Evolutionary conservation across 1,140 invertebrate species (phyloP), one percentile per base, ranked within the genome.

Genomic region (Hormaphis cornu): DNA sequence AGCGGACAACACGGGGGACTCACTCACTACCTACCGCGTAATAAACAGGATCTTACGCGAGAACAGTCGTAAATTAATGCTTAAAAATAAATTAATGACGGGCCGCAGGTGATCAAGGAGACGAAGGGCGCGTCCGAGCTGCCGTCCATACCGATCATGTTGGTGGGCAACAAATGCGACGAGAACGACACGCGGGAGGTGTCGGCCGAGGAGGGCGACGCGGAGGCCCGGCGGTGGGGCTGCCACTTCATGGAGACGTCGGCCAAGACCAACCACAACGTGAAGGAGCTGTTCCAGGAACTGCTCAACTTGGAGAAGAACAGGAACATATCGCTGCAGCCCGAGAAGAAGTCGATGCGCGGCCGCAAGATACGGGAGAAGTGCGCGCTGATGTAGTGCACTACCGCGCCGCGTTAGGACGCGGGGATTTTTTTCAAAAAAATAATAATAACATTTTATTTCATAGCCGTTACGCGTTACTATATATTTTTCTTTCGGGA

Each of bases 221-320:
- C 88, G 3, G 87, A 97, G 74, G 92, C 95, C 3, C 86, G 87
- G 69, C 82, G 85, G 48, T 98, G 95, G 93, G 88, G 90, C 69
- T 95, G 95, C 76, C 94, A 91, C 69, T 98, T 96, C 78, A 91
- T 99, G 85, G 97, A 99, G 81, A 99, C 97, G 4, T 98, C 95
- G 3, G 97, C 97, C 14, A 99, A 99, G 83, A 98, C 93, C 71
- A 98, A 98, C 81, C 90, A 96, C 81, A 98, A 99, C 81, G 95
- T 99, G 3, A 97, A 95, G 76, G 94, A 97, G 79, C 83, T 98
- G 20, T 93, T 93, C 77, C 80, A 89, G 79, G 89, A 92, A 80
- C 83, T 98, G 56, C 82, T 98, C 70, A 95, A 96, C 76, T 86
- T 98, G 82, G 96, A 98, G 79, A 98, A 97, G 79, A 92, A 93